A percentile compares a stretch with the other conserved stretches of the same genome.
phyloP scores from a whole-genome alignment of 2,113 vertebrate genomes.

The Phalacrocorax pelagicus region DNA sequence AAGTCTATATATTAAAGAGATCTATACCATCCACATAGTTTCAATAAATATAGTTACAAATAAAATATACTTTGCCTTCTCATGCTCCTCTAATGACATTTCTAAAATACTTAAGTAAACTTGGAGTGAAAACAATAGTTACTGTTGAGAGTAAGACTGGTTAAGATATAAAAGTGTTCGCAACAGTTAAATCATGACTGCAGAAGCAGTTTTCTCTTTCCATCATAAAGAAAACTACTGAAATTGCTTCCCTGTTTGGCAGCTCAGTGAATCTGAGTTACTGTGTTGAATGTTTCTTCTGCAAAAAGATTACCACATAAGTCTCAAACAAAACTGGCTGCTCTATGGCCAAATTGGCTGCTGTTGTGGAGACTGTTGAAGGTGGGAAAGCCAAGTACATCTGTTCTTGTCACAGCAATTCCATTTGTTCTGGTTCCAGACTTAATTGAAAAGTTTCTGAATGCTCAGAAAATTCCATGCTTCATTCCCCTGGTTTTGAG shows the following conservation, averaged over 20 bases:
- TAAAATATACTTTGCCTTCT: not conserved
- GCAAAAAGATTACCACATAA: not conserved
- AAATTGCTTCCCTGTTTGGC: not conserved
- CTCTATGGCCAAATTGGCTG: not conserved
- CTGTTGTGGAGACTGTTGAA: not conserved
- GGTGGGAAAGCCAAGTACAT: not conserved
- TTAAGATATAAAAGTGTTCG: not conserved
- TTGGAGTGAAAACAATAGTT: not conserved
- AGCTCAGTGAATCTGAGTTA: not conserved
- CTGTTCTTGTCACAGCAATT: not conserved
- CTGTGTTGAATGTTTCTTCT: not conserved
- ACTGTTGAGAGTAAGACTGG: not conserved
- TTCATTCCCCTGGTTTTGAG: not conserved
- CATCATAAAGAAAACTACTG: not conserved
- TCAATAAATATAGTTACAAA: not conserved
- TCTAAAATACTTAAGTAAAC: not conserved
- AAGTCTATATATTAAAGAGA: not conserved
- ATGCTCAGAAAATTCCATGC: not conserved
- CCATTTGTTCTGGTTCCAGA: not conserved
- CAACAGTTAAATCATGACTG: not conserved
- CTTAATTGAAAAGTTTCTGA: not conserved
- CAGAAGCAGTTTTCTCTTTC: not conserved
- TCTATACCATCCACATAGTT: not conserved
- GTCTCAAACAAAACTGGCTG: not conserved
- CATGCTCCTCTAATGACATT: not conserved